A percentile compares a stretch with the other conserved stretches of the same genome.
Evolutionary conservation across 1,140 invertebrate genomes (phyloP).

Genomic region (Ceratitis capitata): DNA sequence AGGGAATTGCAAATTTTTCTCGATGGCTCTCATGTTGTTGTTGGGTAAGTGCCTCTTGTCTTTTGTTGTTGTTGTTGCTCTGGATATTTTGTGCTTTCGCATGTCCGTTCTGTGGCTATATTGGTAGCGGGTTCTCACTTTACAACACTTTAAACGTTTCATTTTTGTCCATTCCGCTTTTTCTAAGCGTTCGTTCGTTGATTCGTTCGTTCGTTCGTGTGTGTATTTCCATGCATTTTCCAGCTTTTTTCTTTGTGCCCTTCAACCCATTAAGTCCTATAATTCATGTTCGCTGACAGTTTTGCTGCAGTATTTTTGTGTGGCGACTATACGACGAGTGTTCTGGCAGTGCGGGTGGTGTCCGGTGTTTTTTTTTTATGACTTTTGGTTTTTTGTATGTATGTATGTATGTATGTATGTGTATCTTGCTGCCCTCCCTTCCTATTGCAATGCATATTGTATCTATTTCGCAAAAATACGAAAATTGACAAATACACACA

Average conservation of each 20-base stretch:
- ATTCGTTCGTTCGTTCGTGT: not conserved
- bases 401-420: too few relatives aligned
- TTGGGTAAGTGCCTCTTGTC: not conserved
- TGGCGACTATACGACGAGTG: not conserved
- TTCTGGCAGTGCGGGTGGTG: not conserved
- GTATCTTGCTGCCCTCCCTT: too few relatives aligned
- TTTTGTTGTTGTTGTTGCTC: not conserved
- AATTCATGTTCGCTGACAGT: constrained; percentile 6
- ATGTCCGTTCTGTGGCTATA: not conserved
- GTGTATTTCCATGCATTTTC: not conserved
- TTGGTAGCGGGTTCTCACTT: not conserved
- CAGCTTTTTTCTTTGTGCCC: not conserved
- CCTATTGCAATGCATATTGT: not conserved
- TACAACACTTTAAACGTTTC: constrained; percentile 14
- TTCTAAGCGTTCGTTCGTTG: not conserved
- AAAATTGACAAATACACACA: not conserved
- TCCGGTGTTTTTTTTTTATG: not conserved
- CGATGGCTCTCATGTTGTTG: not conserved
- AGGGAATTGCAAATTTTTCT: not conserved
- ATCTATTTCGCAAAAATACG: not conserved
- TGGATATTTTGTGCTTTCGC: not conserved
- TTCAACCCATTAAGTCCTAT: not conserved
- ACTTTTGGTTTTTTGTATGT: not conserved
- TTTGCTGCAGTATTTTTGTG: not conserved
- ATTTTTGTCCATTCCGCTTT: not conserved